A percentile compares a stretch with the other conserved stretches of the same genome.
These are phyloP conservation scores for Sinella curviseta DNA, from an alignment of 1,140 invertebrate species.

Conservation along the genomic window DNA sequence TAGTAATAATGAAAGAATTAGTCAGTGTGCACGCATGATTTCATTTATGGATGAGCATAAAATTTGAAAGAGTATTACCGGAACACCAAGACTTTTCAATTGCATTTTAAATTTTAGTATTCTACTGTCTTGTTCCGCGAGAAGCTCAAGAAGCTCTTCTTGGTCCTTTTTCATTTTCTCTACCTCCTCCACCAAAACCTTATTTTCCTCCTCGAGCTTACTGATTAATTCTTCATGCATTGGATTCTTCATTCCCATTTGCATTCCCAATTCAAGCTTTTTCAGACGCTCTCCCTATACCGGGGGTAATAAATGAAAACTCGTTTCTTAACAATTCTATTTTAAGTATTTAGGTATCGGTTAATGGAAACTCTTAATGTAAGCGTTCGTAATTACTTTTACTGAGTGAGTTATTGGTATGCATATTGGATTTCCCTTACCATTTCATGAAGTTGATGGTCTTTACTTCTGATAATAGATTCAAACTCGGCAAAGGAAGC, in stretches of 20 bases:
- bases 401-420: background rate
- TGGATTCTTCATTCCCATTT: constrained; percentile 53
- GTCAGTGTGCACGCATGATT: background rate
- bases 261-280: constrained; percentile 46
- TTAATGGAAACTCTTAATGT: background rate
- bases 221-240: constrained; percentile 52
- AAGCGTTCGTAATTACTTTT: background rate
- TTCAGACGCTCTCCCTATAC: constrained; percentile 29
- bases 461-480: constrained; percentile 42
- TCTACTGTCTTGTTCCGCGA: constrained; percentile 80
- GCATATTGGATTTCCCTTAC: constrained; percentile 29
- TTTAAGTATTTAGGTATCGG: too few species aligned
- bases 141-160: constrained; percentile 81
- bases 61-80: background rate
- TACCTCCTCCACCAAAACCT: constrained; percentile 60
- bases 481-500: constrained; percentile 41
- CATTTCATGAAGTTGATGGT: constrained; percentile 46
- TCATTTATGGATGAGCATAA: background rate
- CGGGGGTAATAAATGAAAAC: background rate
- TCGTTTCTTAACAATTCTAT: too few species aligned
- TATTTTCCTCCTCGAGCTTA: constrained; percentile 50
- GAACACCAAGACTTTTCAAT: constrained; percentile 66
- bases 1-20: background rate
- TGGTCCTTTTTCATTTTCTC: constrained; percentile 80
- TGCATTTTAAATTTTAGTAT: constrained; percentile 69